Evolutionary conservation across 2,888 invertebrate species (phyloP).

Genomic region (Bellardia bayeri): DNA sequence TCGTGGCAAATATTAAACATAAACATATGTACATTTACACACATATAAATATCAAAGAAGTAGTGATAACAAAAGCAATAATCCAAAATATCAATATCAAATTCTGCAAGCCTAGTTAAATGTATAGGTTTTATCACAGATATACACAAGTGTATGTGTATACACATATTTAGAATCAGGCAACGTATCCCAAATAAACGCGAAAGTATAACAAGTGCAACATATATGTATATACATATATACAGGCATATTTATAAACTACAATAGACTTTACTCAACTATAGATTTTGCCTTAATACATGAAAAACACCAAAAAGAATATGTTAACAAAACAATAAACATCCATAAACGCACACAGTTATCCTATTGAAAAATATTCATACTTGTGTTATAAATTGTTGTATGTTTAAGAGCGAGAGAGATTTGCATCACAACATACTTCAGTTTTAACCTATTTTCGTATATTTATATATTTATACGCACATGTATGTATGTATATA

Average conservation of each 20-base stretch:
- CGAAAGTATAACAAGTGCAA: background rate
- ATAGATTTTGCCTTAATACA: background rate
- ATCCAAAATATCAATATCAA: background rate
- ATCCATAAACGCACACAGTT: background rate
- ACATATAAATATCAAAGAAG: background rate
- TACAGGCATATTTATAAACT: background rate
- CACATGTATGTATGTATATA: background rate
- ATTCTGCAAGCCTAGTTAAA: conserved; percentile 10
- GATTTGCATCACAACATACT: background rate
- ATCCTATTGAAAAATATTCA: background rate
- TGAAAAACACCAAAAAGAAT: background rate
- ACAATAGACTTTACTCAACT: background rate
- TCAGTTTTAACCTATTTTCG: background rate
- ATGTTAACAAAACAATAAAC: background rate
- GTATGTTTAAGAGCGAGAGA: background rate
- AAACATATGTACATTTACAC: background rate
- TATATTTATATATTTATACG: background rate
- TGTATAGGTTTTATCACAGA: conserved; percentile 15
- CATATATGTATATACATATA: background rate
- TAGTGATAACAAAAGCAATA: too few relatives aligned
- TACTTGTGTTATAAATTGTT: background rate
- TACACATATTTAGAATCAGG: background rate
- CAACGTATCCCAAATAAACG: background rate
- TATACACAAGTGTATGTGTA: conserved; percentile 14
- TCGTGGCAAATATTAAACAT: background rate